These are phyloP conservation scores for Drosophila subpulchrella DNA, from an alignment of 1,140 invertebrate species.

Conservation along the genomic window DNA sequence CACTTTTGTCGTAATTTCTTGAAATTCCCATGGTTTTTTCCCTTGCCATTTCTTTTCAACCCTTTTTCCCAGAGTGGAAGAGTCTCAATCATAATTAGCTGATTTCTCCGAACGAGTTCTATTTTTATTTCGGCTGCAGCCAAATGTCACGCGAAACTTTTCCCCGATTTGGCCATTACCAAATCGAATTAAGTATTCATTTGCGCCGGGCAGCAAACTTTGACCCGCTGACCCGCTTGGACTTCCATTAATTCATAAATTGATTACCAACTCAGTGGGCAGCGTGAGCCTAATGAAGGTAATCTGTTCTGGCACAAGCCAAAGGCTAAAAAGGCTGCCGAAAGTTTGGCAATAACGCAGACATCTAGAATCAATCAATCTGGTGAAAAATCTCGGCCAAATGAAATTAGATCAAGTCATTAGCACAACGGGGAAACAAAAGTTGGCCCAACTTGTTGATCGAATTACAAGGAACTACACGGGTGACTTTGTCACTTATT, in stretches of 20 bases:
- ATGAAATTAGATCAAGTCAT: slow-evolving; percentile 61
- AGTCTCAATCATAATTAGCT: slow-evolving; percentile 42
- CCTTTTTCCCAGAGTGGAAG: background rate
- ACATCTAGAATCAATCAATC: slow-evolving; percentile 64
- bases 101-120: slow-evolving; percentile 26
- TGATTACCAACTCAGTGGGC: slow-evolving; percentile 51
- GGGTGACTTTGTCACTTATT: slow-evolving; percentile 5
- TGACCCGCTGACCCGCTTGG: slow-evolving; percentile 43
- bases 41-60: background rate
- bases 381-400: slow-evolving; percentile 21
- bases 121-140: slow-evolving; percentile 29
- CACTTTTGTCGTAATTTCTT: no score
- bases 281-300: slow-evolving; percentile 71
- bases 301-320: slow-evolving; percentile 47
- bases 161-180: slow-evolving; percentile 19
- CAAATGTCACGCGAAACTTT: slow-evolving; percentile 29
- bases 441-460: slow-evolving; percentile 72
- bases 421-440: slow-evolving; percentile 45
- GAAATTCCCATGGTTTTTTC: background rate
- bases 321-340: slow-evolving; percentile 29
- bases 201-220: slow-evolving; percentile 10
- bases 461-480: slow-evolving; percentile 61
- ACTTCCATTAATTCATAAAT: slow-evolving; percentile 55
- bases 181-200: slow-evolving; percentile 37
- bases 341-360: slow-evolving; percentile 65